These are phyloP conservation scores for Asbolus verrucosus DNA, from an alignment of 1,140 invertebrate genomes.

Conservation along the genomic window DNA sequence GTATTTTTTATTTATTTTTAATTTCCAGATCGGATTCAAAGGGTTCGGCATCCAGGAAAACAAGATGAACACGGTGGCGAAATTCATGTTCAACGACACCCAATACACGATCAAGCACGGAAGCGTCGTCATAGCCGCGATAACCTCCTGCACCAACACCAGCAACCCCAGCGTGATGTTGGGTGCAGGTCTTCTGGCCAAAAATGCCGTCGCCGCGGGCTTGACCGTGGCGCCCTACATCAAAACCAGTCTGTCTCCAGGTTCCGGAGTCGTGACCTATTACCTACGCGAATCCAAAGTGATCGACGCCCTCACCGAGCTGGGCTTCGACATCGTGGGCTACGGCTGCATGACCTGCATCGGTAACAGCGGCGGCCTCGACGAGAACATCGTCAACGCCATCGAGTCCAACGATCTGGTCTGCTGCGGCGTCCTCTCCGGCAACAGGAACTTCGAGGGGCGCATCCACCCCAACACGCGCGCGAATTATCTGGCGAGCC, in stretches of 20 bases:
- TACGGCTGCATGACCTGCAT: constrained; percentile 99
- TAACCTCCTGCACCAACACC: constrained; percentile 98
- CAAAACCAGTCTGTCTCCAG: constrained; percentile 96
- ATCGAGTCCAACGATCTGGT: constrained; percentile 97
- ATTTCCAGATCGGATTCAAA: constrained; percentile 89
- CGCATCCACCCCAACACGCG: constrained; percentile 95
- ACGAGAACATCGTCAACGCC: constrained; percentile 89
- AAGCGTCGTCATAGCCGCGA: constrained; percentile 96
- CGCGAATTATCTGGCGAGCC: constrained; percentile 97
- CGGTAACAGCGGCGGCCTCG: constrained; percentile 95
- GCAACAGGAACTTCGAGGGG: constrained; percentile 98
- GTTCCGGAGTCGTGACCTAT: constrained; percentile 97
- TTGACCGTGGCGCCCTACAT: constrained; percentile 91
- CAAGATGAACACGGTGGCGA: constrained; percentile 74
- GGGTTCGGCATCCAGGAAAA: constrained; percentile 87
- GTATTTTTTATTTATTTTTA: too few species aligned
- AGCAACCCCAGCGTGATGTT: constrained; percentile 98
- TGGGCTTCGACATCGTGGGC: constrained; percentile 88
- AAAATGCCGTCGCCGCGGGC: constrained; percentile 94
- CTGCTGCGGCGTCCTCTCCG: constrained; percentile 94
- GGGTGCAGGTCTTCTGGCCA: constrained; percentile 92
- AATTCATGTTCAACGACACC: constrained; percentile 84
- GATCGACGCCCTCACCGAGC: constrained; percentile 83
- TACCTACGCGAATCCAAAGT: constrained; percentile 91
- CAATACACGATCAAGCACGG: constrained; percentile 91